Conservation (phyloP, 2,888 invertebrate genomes). For the Euphydryas editha region DNA sequence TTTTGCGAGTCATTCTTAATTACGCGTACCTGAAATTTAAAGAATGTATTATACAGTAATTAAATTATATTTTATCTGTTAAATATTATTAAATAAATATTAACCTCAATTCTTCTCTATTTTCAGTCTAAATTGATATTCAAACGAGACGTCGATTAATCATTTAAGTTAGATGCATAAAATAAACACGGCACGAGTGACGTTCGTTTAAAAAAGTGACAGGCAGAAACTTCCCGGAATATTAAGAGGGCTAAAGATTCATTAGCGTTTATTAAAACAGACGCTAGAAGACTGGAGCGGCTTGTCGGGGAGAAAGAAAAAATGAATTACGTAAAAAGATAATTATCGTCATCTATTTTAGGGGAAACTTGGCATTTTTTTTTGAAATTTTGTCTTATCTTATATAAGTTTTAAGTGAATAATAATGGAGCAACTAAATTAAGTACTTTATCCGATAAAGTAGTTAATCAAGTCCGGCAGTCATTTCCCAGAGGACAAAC, state of each 20-base stretch:
- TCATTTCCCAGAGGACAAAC: slow-evolving; percentile 28
- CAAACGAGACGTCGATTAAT: neutral
- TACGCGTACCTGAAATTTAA: no score
- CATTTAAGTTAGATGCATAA: neutral
- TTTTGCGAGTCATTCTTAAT: no score
- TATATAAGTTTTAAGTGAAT: neutral
- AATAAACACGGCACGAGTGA: slow-evolving; percentile 2
- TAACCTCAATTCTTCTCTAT: neutral
- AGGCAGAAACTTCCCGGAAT: slow-evolving; percentile 22
- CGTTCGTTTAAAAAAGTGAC: slow-evolving; percentile 16
- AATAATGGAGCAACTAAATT: neutral
- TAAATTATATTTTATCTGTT: neutral
- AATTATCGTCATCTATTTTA: slow-evolving; percentile 21
- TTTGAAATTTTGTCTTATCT: slow-evolving; percentile 9
- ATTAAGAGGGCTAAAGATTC: slow-evolving; percentile 28
- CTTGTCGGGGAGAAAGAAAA: slow-evolving; percentile 18
- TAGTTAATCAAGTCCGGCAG: slow-evolving; percentile 33
- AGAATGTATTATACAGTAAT: no score
- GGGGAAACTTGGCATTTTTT: slow-evolving; percentile 13
- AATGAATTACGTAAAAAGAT: slow-evolving; percentile 16
- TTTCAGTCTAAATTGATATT: neutral
- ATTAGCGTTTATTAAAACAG: slow-evolving; percentile 33
- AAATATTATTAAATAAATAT: neutral
- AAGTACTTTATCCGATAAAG: slow-evolving; percentile 29
- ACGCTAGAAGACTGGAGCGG: slow-evolving; percentile 13